Base-by-base conservation (phyloP, 2,797 vertebrate genomes). In the Uromys caudimaculatus region DNA sequence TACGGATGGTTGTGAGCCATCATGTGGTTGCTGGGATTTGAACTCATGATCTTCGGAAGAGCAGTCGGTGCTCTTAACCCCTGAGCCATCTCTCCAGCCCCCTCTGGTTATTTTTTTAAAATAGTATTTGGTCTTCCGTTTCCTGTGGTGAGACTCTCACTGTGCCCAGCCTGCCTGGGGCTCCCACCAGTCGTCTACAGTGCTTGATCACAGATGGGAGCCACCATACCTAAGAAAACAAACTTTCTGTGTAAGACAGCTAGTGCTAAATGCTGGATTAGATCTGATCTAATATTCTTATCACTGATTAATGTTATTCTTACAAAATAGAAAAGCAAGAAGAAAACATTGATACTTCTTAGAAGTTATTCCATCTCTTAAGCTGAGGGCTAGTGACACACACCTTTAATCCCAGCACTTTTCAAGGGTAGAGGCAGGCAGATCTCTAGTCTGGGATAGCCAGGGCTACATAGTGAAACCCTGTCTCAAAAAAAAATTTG, bases 311-410 rank as follows among this genome's bases (percentile, higher is more conserved):
- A 56, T 85, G 73, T 54, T 54, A n/a, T n/a, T 32, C 50, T 54
- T 23, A 79, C 17, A 23, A 54, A 54, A 50, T 73, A 32, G 73
- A 50, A 94, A 94, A 81, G 50, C 50, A 50, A 41, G 69, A 81
- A 90, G 56, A 47, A 87, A 2, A 19, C 4, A 41, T 67, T 90
- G 87, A 78, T 60, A 35, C 75, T 94, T 58, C 64, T 84, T 71
- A 85, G 64, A 91, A 93, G 58, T 93, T 83, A 38, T 1, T 87
- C n/a, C 38, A 9, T 92, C 38, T 82, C 64, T 91, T 91, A 86
- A 93, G 75, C 19, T 71, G 85, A 77, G 23, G 6, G 13, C 5
- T 56, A n/a, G 54, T 81, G 23, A 12, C 12, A 16, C 12, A 27
- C 78, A 16, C 3, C n/a, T 58, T 82, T 41, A 82, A 16, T 27